phyloP scores from a whole-genome alignment of 2,113 vertebrate species.

The Albula glossodonta region DNA sequence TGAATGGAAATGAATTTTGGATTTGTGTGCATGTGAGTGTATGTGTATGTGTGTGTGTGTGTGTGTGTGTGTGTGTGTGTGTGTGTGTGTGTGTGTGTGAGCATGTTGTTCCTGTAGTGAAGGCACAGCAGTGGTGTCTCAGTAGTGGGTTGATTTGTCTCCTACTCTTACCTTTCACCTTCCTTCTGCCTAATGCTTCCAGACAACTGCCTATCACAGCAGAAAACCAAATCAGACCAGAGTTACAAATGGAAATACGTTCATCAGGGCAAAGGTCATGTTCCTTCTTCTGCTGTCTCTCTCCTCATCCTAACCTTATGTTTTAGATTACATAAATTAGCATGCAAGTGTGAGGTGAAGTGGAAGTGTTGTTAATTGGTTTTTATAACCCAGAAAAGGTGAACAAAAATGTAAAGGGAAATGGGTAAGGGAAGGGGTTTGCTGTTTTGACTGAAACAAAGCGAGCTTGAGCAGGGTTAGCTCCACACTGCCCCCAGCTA shows the following conservation, averaged over 20 bases:
- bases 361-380: too few species aligned
- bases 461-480: not conserved
- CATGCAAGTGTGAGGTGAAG: too few species aligned
- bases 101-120: not conserved
- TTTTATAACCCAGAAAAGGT: too few species aligned
- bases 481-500: conserved; percentile 1
- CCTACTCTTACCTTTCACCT: not conserved
- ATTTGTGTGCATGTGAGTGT: not conserved
- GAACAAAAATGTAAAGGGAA: too few species aligned
- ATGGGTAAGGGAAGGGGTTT: too few species aligned
- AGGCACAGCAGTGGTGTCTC: not conserved
- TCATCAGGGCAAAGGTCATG: not conserved
- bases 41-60: not conserved
- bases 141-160: conserved; percentile 4
- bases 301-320: not conserved
- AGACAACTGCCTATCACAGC: not conserved
- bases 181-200: not conserved
- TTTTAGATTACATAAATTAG: too few species aligned
- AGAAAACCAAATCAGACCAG: not conserved
- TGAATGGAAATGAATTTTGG: not conserved
- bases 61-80: conserved; percentile 6
- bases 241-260: not conserved
- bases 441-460: not conserved
- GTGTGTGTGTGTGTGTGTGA: not conserved
- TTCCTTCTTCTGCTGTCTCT: not conserved